Percentiles rank a stretch among this genome's conserved stretches.
phyloP scores from a whole-genome alignment of 2,888 invertebrate genomes.

The Drosophila kanekoi region DNA sequence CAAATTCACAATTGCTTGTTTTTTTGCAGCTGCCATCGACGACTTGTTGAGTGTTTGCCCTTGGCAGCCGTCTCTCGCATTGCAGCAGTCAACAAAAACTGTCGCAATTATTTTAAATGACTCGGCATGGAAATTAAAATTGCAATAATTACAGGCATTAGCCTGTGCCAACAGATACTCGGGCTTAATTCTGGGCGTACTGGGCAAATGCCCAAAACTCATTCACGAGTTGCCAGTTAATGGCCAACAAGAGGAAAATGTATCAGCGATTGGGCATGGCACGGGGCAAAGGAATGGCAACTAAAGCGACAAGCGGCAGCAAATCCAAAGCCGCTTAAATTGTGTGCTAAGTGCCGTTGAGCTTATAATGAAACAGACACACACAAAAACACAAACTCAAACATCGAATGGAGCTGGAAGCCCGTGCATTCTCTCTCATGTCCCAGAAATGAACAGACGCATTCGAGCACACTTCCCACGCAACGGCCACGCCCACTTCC shows the following conservation, averaged over 20 bases:
- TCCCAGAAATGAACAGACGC: slow-evolving; percentile 30
- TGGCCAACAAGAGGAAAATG: slow-evolving; percentile 16
- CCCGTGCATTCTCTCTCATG: slow-evolving; percentile 3
- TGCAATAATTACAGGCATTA: slow-evolving; percentile 65
- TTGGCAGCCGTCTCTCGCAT: slow-evolving; percentile 39
- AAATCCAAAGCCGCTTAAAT: slow-evolving; percentile 74
- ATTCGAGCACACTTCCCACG: slow-evolving; percentile 54
- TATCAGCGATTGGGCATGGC: not conserved
- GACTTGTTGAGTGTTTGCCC: slow-evolving; percentile 61
- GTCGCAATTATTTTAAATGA: slow-evolving; percentile 77
- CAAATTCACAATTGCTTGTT: slow-evolving; percentile 31
- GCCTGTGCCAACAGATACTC: not conserved
- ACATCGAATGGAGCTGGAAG: slow-evolving; percentile 11
- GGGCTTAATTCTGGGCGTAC: not conserved
- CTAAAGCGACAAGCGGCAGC: slow-evolving; percentile 24
- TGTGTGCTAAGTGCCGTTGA: slow-evolving; percentile 73
- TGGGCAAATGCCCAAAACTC: slow-evolving; percentile 58
- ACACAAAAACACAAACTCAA: slow-evolving; percentile 18
- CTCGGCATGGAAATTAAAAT: slow-evolving; percentile 71
- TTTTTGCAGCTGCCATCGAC: slow-evolving; percentile 18
- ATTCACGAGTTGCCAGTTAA: slow-evolving; percentile 13
- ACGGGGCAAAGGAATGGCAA: slow-evolving; percentile 6
- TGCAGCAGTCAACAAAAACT: slow-evolving; percentile 15
- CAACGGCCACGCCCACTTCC: slow-evolving; percentile 65
- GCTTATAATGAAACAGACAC: slow-evolving; percentile 70